Evolutionary conservation across 2,113 vertebrate species (phyloP), one percentile per base, ranked within the genome.

Genomic region (Alectura lathami): DNA sequence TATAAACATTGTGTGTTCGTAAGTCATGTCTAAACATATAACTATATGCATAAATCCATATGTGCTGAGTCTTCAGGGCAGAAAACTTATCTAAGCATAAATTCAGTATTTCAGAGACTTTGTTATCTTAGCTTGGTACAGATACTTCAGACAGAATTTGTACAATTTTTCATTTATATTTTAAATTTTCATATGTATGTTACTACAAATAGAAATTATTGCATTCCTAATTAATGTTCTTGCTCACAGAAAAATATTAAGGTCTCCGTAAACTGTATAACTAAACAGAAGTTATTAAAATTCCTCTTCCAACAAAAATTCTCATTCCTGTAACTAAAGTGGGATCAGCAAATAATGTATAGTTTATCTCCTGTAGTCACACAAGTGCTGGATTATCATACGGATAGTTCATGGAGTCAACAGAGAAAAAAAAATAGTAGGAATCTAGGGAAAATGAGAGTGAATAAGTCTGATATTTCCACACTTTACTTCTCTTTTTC

Each of bases 1-100:
- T 69, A 62, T 72, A 91, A 87, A 87, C 6, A 18, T 60, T 82
- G 38, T 82, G 30, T 85, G 34, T 79, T 91, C 78, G 63, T 88
- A 88, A 91, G 60, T 89, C 93, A 72, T 85, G 40, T 72, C 53
- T 89, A 88, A 91, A 79, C 10, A 29, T 56, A 63, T 60, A 4
- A 47, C 84, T 85, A 87, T 73, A 8, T 68, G 23, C 62, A 92
- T 93, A 93, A 79, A 80, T 83, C 34, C 72, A 87, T 79, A 94
- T 38, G 66, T 34, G 59, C 18, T 53, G 53, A 80, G 48, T 75
- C 62, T 87, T 89, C 32, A 43, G 51, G 29, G 43, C 26, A 89
- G 62, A 76, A 85, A 89, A 51, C 14, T 30, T 36, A 30, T 30
- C 47, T 36, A 6, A 53, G 7, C 53, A 50, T 74, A 70, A n/a